Conservation (phyloP, 1,140 invertebrate species). For the Lanistes nyassanus region DNA sequence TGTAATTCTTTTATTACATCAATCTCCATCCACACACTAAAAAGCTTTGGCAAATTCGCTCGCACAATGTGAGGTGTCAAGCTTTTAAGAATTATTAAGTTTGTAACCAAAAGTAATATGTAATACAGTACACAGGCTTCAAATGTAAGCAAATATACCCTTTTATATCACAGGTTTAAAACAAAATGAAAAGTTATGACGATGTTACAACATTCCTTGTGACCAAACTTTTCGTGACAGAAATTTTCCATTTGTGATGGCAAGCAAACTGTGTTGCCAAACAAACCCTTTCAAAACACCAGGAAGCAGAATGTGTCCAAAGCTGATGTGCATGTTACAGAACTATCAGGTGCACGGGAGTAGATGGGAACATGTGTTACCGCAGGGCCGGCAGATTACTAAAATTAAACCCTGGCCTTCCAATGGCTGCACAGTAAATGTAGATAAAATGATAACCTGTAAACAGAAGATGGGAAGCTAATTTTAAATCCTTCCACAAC, state of each 20-base stretch:
- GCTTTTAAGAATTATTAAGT: too few relatives aligned
- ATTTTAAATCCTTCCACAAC: not conserved
- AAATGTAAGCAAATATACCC: too few relatives aligned
- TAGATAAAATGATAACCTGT: constrained; percentile 36
- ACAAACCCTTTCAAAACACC: not conserved
- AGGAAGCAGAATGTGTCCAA: not conserved
- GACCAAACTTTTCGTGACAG: not conserved
- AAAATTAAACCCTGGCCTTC: constrained; percentile 28
- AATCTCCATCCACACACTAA: too few relatives aligned
- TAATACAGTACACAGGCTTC: too few relatives aligned
- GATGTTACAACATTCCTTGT: not conserved
- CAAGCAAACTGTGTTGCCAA: not conserved
- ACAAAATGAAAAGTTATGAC: not conserved
- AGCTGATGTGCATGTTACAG: not conserved
- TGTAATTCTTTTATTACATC: too few relatives aligned
- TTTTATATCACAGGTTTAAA: too few relatives aligned
- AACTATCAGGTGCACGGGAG: not conserved
- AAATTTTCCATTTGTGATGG: not conserved
- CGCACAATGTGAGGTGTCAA: too few relatives aligned
- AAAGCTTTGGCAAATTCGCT: too few relatives aligned
- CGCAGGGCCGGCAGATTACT: constrained; percentile 29
- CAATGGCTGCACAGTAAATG: constrained; percentile 34
- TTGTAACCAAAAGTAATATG: too few relatives aligned
- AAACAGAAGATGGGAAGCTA: not conserved
- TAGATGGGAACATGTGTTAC: constrained; percentile 3